phyloP scores from a whole-genome alignment of 2,888 invertebrate genomes.

The Agriopis leucophaearia region DNA sequence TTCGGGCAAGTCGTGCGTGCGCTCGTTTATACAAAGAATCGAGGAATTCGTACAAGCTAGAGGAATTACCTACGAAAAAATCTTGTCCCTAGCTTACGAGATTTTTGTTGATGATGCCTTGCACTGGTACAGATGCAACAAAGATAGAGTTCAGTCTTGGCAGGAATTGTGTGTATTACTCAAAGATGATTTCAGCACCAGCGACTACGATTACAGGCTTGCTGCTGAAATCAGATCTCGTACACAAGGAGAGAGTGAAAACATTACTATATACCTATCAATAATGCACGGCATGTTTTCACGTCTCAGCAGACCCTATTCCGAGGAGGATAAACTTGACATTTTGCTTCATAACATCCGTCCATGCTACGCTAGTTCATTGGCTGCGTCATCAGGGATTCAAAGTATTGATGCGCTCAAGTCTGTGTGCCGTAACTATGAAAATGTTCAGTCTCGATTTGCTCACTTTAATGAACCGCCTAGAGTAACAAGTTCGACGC shows the following conservation, averaged over 20 bases:
- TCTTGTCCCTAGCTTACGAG: constrained; percentile 23
- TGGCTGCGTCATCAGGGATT: constrained; percentile 26
- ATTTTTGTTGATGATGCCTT: constrained; percentile 38
- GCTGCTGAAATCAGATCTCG: constrained; percentile 38
- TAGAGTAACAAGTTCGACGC: constrained; percentile 1
- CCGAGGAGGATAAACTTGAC: constrained; percentile 44
- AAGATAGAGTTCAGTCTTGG: constrained; percentile 32
- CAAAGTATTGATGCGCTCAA: constrained; percentile 19
- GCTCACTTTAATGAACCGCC: constrained; percentile 43
- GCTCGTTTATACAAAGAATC: constrained; percentile 32
- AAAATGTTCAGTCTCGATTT: constrained; percentile 27
- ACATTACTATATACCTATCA: constrained; percentile 44
- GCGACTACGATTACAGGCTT: constrained; percentile 43
- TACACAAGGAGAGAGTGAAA: constrained; percentile 44
- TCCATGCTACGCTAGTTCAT: constrained; percentile 39
- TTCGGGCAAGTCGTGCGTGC: constrained; percentile 37
- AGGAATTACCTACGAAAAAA: constrained; percentile 20
- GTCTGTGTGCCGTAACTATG: constrained; percentile 39
- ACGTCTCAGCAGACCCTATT: constrained; percentile 29
- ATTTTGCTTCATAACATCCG: constrained; percentile 47
- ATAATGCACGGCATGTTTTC: constrained; percentile 48
- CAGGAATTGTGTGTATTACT: constrained; percentile 22
- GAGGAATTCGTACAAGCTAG: constrained; percentile 28
- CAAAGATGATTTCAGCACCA: constrained; percentile 35
- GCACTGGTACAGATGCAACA: constrained; percentile 40